Conservation (phyloP, 2,113 vertebrate species). For the Ploceus nigricollis region DNA sequence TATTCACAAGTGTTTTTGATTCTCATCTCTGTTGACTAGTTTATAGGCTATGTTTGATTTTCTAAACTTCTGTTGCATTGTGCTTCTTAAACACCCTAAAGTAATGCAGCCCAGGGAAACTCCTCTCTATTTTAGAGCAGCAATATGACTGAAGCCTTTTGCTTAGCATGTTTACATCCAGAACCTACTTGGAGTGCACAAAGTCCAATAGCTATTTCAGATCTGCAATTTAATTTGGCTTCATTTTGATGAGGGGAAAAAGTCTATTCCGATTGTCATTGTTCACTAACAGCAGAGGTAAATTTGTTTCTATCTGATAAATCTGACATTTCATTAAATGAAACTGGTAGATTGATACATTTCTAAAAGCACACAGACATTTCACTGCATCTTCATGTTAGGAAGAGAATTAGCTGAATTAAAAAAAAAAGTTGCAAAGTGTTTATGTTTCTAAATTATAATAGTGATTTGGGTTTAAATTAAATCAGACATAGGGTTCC, state of each 20-base stretch:
- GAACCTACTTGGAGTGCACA: neutral
- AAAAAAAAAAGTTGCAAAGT: neutral
- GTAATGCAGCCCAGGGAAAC: neutral
- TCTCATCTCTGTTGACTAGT: neutral
- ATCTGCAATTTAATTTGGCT: neutral
- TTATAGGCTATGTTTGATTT: neutral
- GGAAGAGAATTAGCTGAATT: neutral
- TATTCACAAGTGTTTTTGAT: constrained; percentile 17
- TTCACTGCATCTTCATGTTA: neutral
- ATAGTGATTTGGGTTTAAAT: neutral
- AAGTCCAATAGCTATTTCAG: neutral
- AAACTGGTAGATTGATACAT: neutral
- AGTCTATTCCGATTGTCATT: neutral
- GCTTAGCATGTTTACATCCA: neutral
- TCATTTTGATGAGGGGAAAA: neutral
- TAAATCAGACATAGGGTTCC: neutral
- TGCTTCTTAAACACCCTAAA: neutral
- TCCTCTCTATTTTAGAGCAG: neutral
- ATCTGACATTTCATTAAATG: neutral
- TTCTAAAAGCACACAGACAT: neutral
- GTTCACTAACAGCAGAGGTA: neutral
- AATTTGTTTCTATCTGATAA: neutral
- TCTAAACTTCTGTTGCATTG: neutral
- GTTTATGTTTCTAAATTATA: neutral
- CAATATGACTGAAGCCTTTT: neutral